Evolutionary conservation across 2,113 vertebrate species (phyloP).

Genomic region (Lontra canadensis): DNA sequence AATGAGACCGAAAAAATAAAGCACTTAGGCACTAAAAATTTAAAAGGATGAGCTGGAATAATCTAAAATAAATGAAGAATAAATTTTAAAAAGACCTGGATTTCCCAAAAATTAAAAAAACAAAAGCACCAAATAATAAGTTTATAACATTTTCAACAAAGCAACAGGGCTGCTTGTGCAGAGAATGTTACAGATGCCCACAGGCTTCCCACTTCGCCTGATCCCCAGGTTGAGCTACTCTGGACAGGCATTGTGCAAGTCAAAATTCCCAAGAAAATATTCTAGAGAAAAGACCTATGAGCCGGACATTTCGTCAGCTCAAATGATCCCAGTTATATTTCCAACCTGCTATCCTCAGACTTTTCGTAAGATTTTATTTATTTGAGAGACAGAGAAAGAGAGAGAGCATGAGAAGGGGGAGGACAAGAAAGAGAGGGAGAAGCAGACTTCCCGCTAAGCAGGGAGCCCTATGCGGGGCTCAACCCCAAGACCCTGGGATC

Average conservation of each 20-base stretch:
- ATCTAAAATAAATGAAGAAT: not conserved
- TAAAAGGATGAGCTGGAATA: not conserved
- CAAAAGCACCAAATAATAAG: not conserved
- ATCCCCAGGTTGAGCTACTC: not conserved
- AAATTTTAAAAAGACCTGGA: not conserved
- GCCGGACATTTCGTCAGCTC: not conserved
- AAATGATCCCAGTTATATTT: not conserved
- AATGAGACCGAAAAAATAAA: not conserved
- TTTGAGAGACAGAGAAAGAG: too few species aligned
- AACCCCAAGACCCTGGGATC: too few species aligned
- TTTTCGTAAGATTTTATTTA: too few species aligned
- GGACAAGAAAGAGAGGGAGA: too few species aligned
- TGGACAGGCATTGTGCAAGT: not conserved
- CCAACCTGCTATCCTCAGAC: not conserved
- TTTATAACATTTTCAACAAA: not conserved
- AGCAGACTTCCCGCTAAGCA: too few species aligned
- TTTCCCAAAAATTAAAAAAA: not conserved
- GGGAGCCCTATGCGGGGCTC: too few species aligned
- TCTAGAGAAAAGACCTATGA: not conserved
- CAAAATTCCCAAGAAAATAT: not conserved
- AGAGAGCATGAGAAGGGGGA: too few species aligned
- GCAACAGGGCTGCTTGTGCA: not conserved
- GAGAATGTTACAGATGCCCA: not conserved
- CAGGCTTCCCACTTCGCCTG: not conserved
- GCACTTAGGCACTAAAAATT: not conserved